Evolutionary conservation across 2,797 vertebrate species (phyloP), one percentile per base, ranked within the genome.

Genomic region (Manis pentadactyla): DNA sequence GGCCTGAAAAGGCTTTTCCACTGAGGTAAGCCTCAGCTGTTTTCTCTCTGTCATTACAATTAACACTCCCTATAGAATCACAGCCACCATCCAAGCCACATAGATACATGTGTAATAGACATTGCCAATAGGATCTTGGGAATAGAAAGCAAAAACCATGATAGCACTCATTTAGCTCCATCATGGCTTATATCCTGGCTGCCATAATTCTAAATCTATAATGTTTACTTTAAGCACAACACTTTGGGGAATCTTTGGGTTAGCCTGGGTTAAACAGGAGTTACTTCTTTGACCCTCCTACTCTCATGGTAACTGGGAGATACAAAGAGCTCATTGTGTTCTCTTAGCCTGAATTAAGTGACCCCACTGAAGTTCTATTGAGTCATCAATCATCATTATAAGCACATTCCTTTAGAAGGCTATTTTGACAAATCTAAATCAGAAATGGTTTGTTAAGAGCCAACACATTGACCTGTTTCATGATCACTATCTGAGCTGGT

Each of bases 401-500:
- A 96, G 42, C 37, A 29, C 61, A 31, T 53, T 21, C 63, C 53
- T 94, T 97, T 69, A 46, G 82, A 81, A 94, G 49, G 10, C 66
- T 53, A 25, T 97, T 95, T 73, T 71, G 61, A 90, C 77, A 96
- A 90, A 93, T 93, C 87, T 81, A 27, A 87, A 92, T 90, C 79
- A 84, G 87, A 93, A 94, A 94, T 51, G 74, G 79, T 95, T 87
- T 83, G 91, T 83, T 75, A 82, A 63, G 69, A 96, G 78, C 94
- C 42, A 75, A 61, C 74, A 68, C 69, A n/a, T 53, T 77, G 75
- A 86, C 66, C 95, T 59, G 68, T 87, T 90, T 75, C 87, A 17
- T 81, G 94, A 93, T 96, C 78, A 53, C 90, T 64, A 88, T 92
- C 86, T 61, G 81, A 95, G 92, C 87, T 96, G 95, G 97, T 6